These are phyloP conservation scores for Aphelocoma coerulescens DNA, from an alignment of 2,113 vertebrate genomes.

Conservation along the genomic window DNA sequence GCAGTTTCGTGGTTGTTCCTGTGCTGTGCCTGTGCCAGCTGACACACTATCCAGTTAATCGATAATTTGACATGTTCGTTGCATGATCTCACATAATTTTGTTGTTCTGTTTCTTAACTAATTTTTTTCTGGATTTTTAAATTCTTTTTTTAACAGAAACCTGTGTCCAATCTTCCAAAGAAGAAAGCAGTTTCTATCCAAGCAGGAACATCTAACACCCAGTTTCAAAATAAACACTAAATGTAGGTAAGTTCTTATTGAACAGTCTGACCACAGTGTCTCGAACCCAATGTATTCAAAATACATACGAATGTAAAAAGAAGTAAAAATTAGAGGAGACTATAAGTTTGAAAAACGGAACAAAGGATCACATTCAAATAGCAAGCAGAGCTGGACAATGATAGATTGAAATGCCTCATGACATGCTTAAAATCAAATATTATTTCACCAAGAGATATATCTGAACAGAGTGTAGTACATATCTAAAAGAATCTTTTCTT, in stretches of 20 bases:
- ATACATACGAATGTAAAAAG: conserved; percentile 43
- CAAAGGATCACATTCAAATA: conserved; percentile 52
- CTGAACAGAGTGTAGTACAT: conserved; percentile 39
- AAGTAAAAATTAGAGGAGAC: conserved; percentile 45
- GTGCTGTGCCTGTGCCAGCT: neutral
- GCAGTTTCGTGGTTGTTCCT: neutral
- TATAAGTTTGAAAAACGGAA: conserved; percentile 40
- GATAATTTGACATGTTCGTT: neutral
- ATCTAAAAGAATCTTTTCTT: conserved; percentile 41
- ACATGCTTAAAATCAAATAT: conserved; percentile 43
- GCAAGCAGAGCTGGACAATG: conserved; percentile 31
- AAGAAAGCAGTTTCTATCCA: conserved; percentile 27
- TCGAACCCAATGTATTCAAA: conserved; percentile 19
- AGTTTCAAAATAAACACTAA: conserved; percentile 31
- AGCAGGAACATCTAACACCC: neutral
- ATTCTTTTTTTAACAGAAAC: conserved; percentile 3
- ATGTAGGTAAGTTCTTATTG: conserved; percentile 35
- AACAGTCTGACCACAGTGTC: neutral
- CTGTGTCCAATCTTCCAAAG: conserved; percentile 45
- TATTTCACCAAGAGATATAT: conserved; percentile 12
- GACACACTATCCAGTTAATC: neutral
- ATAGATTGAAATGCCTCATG: conserved; percentile 35
- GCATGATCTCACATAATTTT: neutral
- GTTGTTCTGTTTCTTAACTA: neutral
- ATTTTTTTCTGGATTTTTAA: neutral